These are phyloP conservation scores for Cantharis flavilabris DNA, from an alignment of 2,888 invertebrate species.

Conservation along the genomic window DNA sequence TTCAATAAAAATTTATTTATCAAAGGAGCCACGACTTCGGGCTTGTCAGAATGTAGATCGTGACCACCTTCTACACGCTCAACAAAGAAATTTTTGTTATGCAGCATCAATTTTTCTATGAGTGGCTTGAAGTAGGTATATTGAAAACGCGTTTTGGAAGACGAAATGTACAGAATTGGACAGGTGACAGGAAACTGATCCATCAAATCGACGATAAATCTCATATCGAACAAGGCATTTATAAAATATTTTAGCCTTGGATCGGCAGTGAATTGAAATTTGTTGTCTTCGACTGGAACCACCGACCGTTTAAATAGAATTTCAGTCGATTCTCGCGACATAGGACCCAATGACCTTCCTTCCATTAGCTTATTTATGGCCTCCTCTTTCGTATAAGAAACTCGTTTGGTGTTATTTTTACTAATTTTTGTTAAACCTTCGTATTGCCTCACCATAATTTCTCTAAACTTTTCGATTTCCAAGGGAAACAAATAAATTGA, in stretches of 20 bases:
- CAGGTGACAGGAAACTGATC: slow-evolving; percentile 46
- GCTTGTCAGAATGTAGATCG: slow-evolving; percentile 65
- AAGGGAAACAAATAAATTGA: slow-evolving; percentile 45
- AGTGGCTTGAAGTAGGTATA: slow-evolving; percentile 36
- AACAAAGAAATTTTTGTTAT: slow-evolving; percentile 41
- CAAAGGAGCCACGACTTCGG: slow-evolving; percentile 57
- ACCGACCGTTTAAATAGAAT: slow-evolving; percentile 58
- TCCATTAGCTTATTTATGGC: slow-evolving; percentile 57
- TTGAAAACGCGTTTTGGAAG: slow-evolving; percentile 31
- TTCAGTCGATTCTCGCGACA: slow-evolving; percentile 58
- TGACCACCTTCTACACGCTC: slow-evolving; percentile 61
- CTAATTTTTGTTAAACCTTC: slow-evolving; percentile 47
- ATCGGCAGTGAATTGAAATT: slow-evolving; percentile 63
- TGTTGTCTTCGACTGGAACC: slow-evolving; percentile 51
- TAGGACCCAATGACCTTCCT: slow-evolving; percentile 47
- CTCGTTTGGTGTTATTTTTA: slow-evolving; percentile 38
- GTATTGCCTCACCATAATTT: slow-evolving; percentile 49
- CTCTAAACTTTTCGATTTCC: slow-evolving; percentile 37
- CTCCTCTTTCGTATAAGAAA: slow-evolving; percentile 56
- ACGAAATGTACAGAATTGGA: slow-evolving; percentile 49
- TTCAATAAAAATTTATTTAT: slow-evolving; percentile 43
- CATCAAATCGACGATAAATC: slow-evolving; percentile 48
- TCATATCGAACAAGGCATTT: slow-evolving; percentile 50
- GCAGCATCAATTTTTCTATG: slow-evolving; percentile 39
- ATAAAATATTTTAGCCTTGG: slow-evolving; percentile 56